Percentiles rank a stretch among this genome's conserved stretches.
Conservation (phyloP, 2,797 vertebrate genomes). For the Jordanella pulchra region DNA sequence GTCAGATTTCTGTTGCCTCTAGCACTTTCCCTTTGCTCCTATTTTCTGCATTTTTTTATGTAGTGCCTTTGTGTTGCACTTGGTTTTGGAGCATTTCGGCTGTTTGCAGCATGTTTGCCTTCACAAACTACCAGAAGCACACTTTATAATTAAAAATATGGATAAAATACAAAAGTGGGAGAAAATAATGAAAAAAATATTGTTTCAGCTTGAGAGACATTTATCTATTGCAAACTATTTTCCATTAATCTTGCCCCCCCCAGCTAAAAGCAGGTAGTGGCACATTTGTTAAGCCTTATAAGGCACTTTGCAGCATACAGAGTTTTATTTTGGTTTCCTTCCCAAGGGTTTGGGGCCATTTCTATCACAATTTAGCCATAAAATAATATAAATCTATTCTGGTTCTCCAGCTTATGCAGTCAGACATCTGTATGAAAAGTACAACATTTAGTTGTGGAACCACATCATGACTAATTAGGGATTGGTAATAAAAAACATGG, state of each 20-base stretch:
- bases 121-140: too few relatives aligned
- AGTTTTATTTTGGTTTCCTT: constrained; percentile 49
- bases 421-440: constrained; percentile 24
- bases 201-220: constrained; percentile 11
- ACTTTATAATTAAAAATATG: too few relatives aligned
- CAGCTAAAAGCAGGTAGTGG: constrained; percentile 21
- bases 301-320: constrained; percentile 15
- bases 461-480: constrained; percentile 19
- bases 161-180: too few relatives aligned
- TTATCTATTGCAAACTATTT: constrained; percentile 22
- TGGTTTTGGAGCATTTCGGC: too few relatives aligned
- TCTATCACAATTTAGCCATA: constrained; percentile 33
- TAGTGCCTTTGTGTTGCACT: too few relatives aligned
- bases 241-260: constrained; percentile 9
- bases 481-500: constrained; percentile 10
- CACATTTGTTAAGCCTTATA: constrained; percentile 24
- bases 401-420: background rate
- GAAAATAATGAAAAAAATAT: background rate
- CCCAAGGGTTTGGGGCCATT: constrained; percentile 47
- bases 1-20: too few relatives aligned
- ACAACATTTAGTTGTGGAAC: constrained; percentile 17
- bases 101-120: too few relatives aligned
- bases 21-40: too few relatives aligned
- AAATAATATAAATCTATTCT: constrained; percentile 23
- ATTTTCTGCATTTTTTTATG: too few relatives aligned